Evolutionary conservation across 2,888 invertebrate genomes (phyloP), one percentile per base, ranked within the genome.

Genomic region (Ectropis crepuscularia): DNA sequence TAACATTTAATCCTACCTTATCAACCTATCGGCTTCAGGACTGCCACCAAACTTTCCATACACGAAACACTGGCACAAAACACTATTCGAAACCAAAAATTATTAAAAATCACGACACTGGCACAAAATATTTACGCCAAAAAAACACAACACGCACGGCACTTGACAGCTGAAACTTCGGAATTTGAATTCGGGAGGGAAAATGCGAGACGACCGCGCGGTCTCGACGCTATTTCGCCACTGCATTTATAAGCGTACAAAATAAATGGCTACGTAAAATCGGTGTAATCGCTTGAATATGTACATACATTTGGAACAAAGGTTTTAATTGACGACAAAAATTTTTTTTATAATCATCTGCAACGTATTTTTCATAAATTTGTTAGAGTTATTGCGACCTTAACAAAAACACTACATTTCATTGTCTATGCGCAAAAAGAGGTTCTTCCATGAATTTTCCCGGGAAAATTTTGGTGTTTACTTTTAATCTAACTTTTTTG

Each of bases 141-240:
- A 63, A 54, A 63, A 64, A 41, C 58, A 59, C 54, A 63, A 59
- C 63, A 64, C 64, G 57, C 64, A 41, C 60, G 63, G 49, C 57
- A 45, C 63, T 37, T 59, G 59, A 59, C 63, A 59, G 63, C 11
- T 53, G 53, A 45, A 63, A 63, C 59, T 63, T 63, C 54, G 62
- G 8, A 63, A 55, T 59, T 60, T 12, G 54, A 54, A 59, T 41
- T 37, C 37, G 41, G 36, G 59, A 50, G 43, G 43, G 63, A 54
- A 53, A 50, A 51, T 37, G 7, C 37, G 38, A 39, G 47, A 47
- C 64, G 64, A 60, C 64, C 64, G 51, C 50, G 43, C 60, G 38
- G 51, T 16, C 11, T 51, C 55, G 47, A 36, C 55, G 42, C 45
- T 10, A 51, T 51, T 10, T 28, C 9, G 7, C 42, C 51, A 64